phyloP scores from a whole-genome alignment of 1,140 invertebrate species.

The Amphibalanus amphitrite region DNA sequence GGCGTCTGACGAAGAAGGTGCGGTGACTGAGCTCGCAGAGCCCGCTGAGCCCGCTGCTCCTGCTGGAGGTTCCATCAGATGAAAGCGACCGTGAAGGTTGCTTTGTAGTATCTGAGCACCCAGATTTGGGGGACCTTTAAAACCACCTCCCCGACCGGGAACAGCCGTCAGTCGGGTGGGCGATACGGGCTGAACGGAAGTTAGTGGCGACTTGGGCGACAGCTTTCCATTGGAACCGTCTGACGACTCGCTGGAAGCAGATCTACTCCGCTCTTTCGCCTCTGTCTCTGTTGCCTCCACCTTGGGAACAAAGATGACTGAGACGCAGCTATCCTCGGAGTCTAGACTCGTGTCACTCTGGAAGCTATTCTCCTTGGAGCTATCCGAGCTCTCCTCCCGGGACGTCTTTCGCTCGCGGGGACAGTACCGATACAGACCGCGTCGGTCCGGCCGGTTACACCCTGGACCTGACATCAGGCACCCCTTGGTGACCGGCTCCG shows the following conservation, averaged over 20 bases:
- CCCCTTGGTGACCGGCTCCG: background rate
- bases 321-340: conserved; percentile 78
- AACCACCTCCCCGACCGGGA: background rate
- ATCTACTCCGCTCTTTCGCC: conserved; percentile 17
- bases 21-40: too few species aligned
- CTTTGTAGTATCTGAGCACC: background rate
- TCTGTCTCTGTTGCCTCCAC: conserved; percentile 25
- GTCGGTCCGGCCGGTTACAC: background rate
- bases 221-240: conserved; percentile 18
- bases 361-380: conserved; percentile 66
- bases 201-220: conserved; percentile 17
- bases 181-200: background rate
- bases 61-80: background rate
- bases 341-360: conserved; percentile 85
- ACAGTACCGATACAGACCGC: conserved; percentile 3
- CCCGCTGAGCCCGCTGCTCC: too few species aligned
- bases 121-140: background rate
- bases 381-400: conserved; percentile 70
- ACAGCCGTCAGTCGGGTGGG: background rate
- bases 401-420: conserved; percentile 40
- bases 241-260: conserved; percentile 20
- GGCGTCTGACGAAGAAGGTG: too few species aligned
- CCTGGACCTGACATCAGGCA: background rate
- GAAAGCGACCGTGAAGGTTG: background rate
- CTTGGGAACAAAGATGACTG: conserved; percentile 71